Conservation (phyloP, 2,797 vertebrate species). For the Karalla daura region DNA sequence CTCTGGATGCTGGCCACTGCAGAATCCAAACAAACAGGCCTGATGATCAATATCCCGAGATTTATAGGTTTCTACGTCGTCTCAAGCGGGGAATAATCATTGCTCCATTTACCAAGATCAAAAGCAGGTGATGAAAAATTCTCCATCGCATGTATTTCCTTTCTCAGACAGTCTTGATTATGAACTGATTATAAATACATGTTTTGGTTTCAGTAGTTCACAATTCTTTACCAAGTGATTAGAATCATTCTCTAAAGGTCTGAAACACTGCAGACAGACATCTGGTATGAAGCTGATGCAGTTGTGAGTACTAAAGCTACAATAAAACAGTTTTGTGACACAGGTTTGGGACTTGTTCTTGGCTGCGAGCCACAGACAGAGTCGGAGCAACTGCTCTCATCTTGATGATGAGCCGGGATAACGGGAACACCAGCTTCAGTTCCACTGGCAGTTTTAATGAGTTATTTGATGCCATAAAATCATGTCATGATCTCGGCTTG, state of each 20-base stretch:
- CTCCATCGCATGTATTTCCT: background rate
- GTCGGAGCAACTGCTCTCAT: background rate
- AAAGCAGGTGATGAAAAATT: background rate
- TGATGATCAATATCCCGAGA: conserved; percentile 35
- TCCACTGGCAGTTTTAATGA: background rate
- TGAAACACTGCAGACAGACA: too few species aligned
- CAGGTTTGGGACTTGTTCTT: background rate
- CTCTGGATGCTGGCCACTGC: conserved; percentile 99
- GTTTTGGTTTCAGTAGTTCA: background rate
- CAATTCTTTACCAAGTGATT: too few species aligned
- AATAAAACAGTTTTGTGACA: too few species aligned
- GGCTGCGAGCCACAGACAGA: background rate
- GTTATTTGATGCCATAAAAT: too few species aligned
- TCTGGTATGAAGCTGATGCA: too few species aligned
- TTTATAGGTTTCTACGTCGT: conserved; percentile 15
- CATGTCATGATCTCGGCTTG: background rate
- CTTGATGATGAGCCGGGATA: background rate
- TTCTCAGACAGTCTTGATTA: background rate
- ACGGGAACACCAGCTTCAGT: background rate
- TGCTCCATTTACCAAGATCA: background rate
- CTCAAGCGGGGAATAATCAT: background rate
- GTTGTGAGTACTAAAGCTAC: too few species aligned
- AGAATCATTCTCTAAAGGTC: too few species aligned
- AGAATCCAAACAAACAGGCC: conserved; percentile 46
- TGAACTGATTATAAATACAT: background rate